Evolutionary conservation across 1,140 invertebrate species (phyloP).

Genomic region (Theocolax elegans): DNA sequence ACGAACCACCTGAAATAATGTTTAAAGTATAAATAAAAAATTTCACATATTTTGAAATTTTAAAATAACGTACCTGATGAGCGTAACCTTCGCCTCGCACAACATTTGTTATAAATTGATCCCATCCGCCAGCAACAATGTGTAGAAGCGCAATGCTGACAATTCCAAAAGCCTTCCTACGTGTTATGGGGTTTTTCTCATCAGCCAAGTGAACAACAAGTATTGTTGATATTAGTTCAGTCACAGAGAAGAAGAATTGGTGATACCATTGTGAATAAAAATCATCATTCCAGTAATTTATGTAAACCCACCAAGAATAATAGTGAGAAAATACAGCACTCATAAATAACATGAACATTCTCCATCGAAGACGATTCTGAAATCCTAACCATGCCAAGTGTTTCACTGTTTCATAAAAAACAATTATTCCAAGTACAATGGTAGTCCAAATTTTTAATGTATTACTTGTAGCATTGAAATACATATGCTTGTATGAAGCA

Average conservation of each 20-base stretch:
- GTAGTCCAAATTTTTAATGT: conserved; percentile 82
- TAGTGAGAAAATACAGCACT: conserved; percentile 83
- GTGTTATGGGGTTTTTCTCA: conserved; percentile 69
- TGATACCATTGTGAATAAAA: conserved; percentile 82
- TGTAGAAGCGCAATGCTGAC: conserved; percentile 77
- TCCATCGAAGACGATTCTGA: conserved; percentile 70
- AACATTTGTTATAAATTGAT: conserved; percentile 83
- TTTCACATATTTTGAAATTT: neutral
- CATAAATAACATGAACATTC: conserved; percentile 79
- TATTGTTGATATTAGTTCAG: conserved; percentile 78
- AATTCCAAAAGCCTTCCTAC: conserved; percentile 74
- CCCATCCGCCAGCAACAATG: conserved; percentile 77
- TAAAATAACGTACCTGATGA: conserved; percentile 70
- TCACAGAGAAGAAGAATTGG: conserved; percentile 80
- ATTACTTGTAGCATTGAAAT: conserved; percentile 83
- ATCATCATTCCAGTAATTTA: conserved; percentile 88
- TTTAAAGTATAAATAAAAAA: conserved; percentile 4
- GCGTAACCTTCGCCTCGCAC: conserved; percentile 75
- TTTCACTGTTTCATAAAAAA: conserved; percentile 79
- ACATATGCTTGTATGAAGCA: conserved; percentile 83
- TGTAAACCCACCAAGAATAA: conserved; percentile 86
- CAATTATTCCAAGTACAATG: conserved; percentile 74
- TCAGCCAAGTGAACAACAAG: conserved; percentile 73
- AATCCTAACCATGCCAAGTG: conserved; percentile 72
- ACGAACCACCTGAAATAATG: conserved; percentile 69